Evolutionary conservation across 2,113 vertebrate genomes (phyloP).

Genomic region (Naja naja): DNA sequence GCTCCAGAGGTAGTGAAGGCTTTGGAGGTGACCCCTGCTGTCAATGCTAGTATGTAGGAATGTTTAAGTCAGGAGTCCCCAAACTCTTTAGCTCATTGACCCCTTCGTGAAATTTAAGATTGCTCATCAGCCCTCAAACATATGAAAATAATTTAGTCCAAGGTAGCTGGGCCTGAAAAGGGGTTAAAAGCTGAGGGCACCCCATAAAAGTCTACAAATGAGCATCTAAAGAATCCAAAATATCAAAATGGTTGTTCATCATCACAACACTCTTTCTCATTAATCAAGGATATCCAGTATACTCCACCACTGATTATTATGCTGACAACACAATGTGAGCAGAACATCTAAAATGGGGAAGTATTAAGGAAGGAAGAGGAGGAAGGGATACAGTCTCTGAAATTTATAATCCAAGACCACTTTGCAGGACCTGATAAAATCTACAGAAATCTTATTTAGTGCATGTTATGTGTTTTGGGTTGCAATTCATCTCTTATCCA

Average conservation of each 20-base stretch:
- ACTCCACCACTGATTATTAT: background rate
- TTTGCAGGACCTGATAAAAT: background rate
- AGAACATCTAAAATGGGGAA: background rate
- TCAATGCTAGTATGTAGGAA: background rate
- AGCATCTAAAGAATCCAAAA: background rate
- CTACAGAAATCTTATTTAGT: background rate
- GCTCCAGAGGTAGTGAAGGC: background rate
- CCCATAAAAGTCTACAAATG: background rate
- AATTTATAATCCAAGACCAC: background rate
- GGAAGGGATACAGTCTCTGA: background rate
- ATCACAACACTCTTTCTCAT: background rate
- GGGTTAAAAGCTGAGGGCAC: background rate
- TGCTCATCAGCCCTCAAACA: background rate
- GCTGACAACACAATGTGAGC: background rate
- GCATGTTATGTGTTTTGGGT: background rate
- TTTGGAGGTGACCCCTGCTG: background rate
- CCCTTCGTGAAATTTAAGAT: background rate
- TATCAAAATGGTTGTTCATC: background rate
- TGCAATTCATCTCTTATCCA: background rate
- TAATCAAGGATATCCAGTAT: background rate
- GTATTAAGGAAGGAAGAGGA: background rate
- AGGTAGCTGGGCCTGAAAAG: background rate
- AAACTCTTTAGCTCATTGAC: background rate
- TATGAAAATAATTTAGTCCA: background rate
- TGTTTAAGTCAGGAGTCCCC: background rate